Base-by-base conservation (phyloP, 2,888 invertebrate species). In the Piscicola geometra region DNA sequence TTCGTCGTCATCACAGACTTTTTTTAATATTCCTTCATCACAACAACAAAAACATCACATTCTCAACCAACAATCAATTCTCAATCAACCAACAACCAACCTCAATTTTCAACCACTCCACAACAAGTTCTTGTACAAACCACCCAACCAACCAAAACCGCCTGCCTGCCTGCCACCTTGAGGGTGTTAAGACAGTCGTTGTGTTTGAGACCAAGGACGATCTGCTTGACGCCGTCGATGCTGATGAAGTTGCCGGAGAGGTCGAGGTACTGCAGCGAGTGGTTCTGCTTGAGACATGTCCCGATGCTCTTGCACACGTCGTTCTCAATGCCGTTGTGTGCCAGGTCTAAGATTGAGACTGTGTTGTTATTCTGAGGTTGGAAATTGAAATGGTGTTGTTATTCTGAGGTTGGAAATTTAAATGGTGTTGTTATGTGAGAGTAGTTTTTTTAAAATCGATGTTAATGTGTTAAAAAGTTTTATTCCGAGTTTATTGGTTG, bases 171-270 rank as follows among this genome's bases (percentile, higher is more conserved):
- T n/a, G n/a, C n/a, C 21, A 56, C 60, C 60, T 56, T 56, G 60
- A 56, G 60, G 21, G 60, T 56, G 60, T 56, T 56, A 5, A 56
- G 25, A 25, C 60, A 56, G n/a, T 56, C 60, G 60, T 56, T 56
- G 60, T 56, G 25, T 56, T 56, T 56, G 60, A 56, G 60, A 15
- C 60, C 60, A 5, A 21, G 3, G n/a, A n/a, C 60, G 21, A 56
- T 56, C 25, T 15, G 60, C 60, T 56, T 56, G 60, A n/a, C 60
- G 9, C 60, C 60, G 12, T 15, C 60, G 25, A 56, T 18, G 25
- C 60, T n/a, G 60, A 56, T 56, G 60, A 56, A 56, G 25, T 56
- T 56, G 60, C n/a, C 9, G 3, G 60, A 56, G 25, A 56, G 9
- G 60, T 56, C 60, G 21, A 56, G 25, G 21, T n/a, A 18, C 25